Evolutionary conservation across 53 echinoderm and acorn worm species (phyloP), one percentile per base, ranked within the genome.

Genomic region (Hippasteria phrygiana): DNA sequence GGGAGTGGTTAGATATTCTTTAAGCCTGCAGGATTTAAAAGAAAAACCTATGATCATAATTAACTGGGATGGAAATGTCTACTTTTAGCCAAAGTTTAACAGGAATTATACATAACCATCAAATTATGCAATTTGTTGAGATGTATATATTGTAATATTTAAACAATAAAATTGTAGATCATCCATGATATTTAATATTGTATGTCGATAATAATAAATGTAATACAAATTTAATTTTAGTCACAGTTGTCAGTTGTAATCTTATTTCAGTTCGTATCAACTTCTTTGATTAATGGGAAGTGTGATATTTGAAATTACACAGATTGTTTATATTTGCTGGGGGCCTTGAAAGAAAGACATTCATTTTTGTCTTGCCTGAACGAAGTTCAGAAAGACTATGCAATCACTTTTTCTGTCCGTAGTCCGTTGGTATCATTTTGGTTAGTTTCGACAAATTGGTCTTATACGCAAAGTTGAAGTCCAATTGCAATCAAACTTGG

Each of bases 121-220:
- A 80, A 38, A 40, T 77, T 80, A 82, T 82, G 66, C 82, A 82
- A 63, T 28, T 82, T 42, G 31, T 28, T 31, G 28, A 65, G 46
- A 39, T 65, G 82, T 63, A 82, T 29, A 82, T 63, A 82, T 79
- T 79, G 79, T 63, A 82, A 82, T 45, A 82, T 82, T 82, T 82
- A 82, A 63, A 65, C 29, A 43, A 82, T 27, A 37, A 62, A 62
- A 82, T 43, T 66, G 66, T 65, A 45, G 64, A 37, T 22, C 78
- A 78, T 78, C 50, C 54, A 50, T 33, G 31, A 75, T 76, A 76
- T 76, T 43, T 76, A 76, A 76, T 76, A 51, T 33, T 47, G 29
- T 74, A 45, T 74, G 75, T 75, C 17, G 24, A 74, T 74, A 47
- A 76, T 76, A 43, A 51, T 27, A 33, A 51, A 48, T 32, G 13